Base-by-base conservation (phyloP, 2,888 invertebrate species). In the Rotaria sp. region DNA sequence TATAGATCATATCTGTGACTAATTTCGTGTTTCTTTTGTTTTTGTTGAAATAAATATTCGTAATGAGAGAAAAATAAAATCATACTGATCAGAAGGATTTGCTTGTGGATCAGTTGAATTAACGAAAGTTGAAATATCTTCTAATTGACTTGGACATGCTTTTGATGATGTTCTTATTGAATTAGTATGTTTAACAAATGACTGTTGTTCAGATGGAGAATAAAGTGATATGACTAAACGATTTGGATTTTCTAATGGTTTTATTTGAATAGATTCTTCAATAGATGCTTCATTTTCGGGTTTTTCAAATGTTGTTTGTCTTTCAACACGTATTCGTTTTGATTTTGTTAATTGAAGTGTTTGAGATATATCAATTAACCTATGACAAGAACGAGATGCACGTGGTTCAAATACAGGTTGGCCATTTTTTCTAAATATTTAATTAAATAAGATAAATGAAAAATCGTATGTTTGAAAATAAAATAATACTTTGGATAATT, bases 221-320 rank as follows among this genome's bases (percentile, higher is more conserved):
- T 80, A 80, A 26, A 80, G 45, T n/a, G 26, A 41, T 13, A 80
- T 41, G 8, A 45, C 7, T 18, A 80, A 45, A 3, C 45, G 80
- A 41, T 80, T 24, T 11, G 80, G 80, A 80, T 80, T 80, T 80
- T 80, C 80, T n/a, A 80, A 26, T 45, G 45, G 26, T 80, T 80
- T 80, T 5, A 80, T 80, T 26, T 80, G 41, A 38, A 80, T n/a
- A 45, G 13, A 26, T 24, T 80, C 45, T 80, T 80, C 80, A 45
- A 80, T 21, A 26, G 45, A 3, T 26, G 8, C 7, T 45, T 80
- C 80, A 45, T 80, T 45, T 45, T 80, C 45, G 5, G 45, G 45
- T n/a, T 38, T 21, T 80, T 80, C 80, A 45, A 80, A 80, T 45
- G 80, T 80, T 26, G 80, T 80, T 80, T 80, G 80, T 80, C 80